Percentiles rank a stretch among this genome's conserved stretches.
Conservation (phyloP, 2,888 invertebrate genomes). For the Antheraea assamensis region DNA sequence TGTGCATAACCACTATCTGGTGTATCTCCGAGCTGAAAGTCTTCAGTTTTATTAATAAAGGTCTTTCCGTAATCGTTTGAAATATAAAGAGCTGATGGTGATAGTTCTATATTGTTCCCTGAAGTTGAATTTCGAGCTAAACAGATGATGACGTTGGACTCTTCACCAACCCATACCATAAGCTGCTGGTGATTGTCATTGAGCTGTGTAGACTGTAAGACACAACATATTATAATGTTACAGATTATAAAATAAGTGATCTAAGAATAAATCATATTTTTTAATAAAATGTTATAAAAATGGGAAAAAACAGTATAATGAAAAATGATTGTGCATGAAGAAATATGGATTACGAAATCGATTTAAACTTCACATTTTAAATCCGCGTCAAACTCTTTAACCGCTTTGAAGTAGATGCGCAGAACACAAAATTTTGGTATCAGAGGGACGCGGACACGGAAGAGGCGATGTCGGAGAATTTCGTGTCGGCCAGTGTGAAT, state of each 20-base stretch:
- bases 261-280: no score
- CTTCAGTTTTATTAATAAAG: conserved; percentile 88
- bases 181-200: conserved; percentile 94
- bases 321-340: no score
- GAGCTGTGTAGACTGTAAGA: conserved; percentile 86
- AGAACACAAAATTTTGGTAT: no score
- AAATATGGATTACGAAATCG: no score
- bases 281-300: conserved; percentile 55
- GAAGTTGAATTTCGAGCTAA: conserved; percentile 88
- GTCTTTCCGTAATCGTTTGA: conserved; percentile 93
- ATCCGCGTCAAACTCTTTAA: no score
- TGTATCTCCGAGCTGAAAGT: conserved; percentile 82
- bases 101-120: conserved; percentile 76
- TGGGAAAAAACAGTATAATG: no score
- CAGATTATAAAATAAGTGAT: not conserved
- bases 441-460: no score
- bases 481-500: no score
- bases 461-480: no score
- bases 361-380: no score
- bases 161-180: conserved; percentile 96
- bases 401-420: no score
- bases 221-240: conserved; percentile 23
- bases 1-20: conserved; percentile 83
- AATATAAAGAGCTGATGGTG: conserved; percentile 91
- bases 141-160: conserved; percentile 93